phyloP scores from a whole-genome alignment of 1,140 invertebrate species.

The Proales similis region DNA sequence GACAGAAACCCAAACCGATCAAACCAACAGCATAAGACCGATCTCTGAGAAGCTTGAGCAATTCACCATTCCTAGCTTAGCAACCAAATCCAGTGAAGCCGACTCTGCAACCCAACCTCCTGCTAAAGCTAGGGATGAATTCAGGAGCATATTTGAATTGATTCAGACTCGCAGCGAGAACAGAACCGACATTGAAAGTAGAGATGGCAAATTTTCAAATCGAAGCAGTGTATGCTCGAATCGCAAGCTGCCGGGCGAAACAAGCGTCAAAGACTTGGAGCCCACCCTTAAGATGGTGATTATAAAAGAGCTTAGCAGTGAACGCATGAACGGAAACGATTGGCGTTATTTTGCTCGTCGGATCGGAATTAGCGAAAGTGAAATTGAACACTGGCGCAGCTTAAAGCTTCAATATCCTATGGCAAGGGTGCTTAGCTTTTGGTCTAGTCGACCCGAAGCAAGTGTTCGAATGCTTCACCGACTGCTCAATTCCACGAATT shows the following conservation, averaged over 20 bases:
- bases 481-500: slow-evolving; percentile 48
- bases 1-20: background rate
- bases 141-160: too few species aligned
- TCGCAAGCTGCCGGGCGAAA: slow-evolving; percentile 45
- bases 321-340: slow-evolving; percentile 48
- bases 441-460: slow-evolving; percentile 46
- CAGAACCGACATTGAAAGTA: too few species aligned
- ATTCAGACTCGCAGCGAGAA: too few species aligned
- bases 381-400: slow-evolving; percentile 45
- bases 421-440: slow-evolving; percentile 46
- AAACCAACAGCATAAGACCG: too few species aligned
- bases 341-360: slow-evolving; percentile 48
- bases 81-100: background rate
- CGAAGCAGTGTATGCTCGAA: slow-evolving; percentile 27
- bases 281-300: slow-evolving; percentile 44
- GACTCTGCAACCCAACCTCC: background rate
- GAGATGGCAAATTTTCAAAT: background rate
- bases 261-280: slow-evolving; percentile 46
- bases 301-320: slow-evolving; percentile 46
- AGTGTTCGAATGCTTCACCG: slow-evolving; percentile 49
- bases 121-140: too few species aligned
- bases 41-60: too few species aligned
- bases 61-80: background rate
- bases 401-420: slow-evolving; percentile 46
- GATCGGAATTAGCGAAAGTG: slow-evolving; percentile 45